phyloP scores from a whole-genome alignment of 2,113 vertebrate genomes.

The Bos javanicus region DNA sequence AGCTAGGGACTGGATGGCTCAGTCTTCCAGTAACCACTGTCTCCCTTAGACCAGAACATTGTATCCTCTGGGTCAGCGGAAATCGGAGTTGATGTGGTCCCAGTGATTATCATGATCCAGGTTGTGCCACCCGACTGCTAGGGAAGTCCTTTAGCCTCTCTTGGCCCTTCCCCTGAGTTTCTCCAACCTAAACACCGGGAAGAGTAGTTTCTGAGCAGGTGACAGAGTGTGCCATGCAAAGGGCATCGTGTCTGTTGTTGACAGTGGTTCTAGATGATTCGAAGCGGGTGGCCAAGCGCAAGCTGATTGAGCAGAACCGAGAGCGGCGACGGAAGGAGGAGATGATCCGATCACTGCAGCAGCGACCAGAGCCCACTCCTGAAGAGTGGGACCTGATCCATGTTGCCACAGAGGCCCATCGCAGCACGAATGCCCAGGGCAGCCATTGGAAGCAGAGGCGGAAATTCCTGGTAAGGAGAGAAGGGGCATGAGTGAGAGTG shows the following conservation, averaged over 20 bases:
- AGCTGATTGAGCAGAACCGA: conserved; percentile 97
- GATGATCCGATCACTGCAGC: conserved; percentile 93
- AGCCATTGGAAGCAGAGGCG: conserved; percentile 98
- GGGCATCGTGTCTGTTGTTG: background rate
- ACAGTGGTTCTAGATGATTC: conserved; percentile 97
- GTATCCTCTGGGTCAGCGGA: background rate
- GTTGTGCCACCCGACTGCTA: background rate
- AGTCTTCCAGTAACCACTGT: background rate
- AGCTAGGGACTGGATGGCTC: background rate
- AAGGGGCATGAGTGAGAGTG: rapidly evolving
- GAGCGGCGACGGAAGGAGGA: conserved; percentile 94
- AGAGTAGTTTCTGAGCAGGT: background rate
- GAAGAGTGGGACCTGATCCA: conserved; percentile 97
- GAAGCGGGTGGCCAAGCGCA: conserved; percentile 96
- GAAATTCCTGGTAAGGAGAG: conserved; percentile 93
- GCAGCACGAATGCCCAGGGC: conserved; percentile 97
- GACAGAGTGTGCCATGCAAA: background rate
- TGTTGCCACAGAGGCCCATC: conserved; percentile 93
- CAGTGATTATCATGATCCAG: background rate
- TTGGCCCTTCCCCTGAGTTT: background rate
- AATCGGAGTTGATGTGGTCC: background rate
- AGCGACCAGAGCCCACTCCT: conserved; percentile 89
- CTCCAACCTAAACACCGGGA: background rate
- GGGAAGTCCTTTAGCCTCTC: background rate
- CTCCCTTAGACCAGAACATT: background rate